Evolutionary conservation across 2,797 vertebrate species (phyloP), one percentile per base, ranked within the genome.

Genomic region (Aplochiton taeniatus): DNA sequence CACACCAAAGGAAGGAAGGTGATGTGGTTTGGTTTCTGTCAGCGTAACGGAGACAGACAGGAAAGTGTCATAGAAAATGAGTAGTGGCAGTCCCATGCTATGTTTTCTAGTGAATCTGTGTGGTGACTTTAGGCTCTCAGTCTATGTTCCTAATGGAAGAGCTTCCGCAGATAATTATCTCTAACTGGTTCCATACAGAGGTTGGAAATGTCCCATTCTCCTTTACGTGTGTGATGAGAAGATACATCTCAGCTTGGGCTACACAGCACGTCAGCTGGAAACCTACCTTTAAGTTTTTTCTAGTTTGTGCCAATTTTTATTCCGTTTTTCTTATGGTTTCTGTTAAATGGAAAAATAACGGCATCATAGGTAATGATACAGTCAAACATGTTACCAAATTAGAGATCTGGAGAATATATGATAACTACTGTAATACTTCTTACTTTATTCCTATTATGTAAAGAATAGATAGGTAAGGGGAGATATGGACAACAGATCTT

Each of bases 11-110:
- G 45, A 69, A 81, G 78, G 69, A 83, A 69, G 70, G 48, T 58
- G 56, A 65, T 87, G 91, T 84, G 89, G 91, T 91, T 90, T 86
- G 74, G 48, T 69, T 72, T 74, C 73, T 77, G 72, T 73, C 4
- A 81, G 84, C 89, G 90, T 91, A 91, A 92, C 58, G 90, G 90
- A 92, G 90, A 41, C 58, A 66, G 44, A 83, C 83, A 90, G 87
- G 85, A 92, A 91, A 85, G 59, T 87, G 90, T 91, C 87, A 92
- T 76, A 93, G 91, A 91, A 92, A 91, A 88, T 80, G 65, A 81
- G 77, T 48, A 50, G 75, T 80, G 83, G 82, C 62, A 79, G 86
- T 84, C 89, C 88, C 83, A 80, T 85, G 74, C 60, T 69, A 49
- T 46, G 79, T 75, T 87, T 88, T 92, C 87, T 88, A 75, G 78